Evolutionary conservation across 2,113 vertebrate genomes (phyloP), one percentile per base, ranked within the genome.

Genomic region (Saccopteryx bilineata): DNA sequence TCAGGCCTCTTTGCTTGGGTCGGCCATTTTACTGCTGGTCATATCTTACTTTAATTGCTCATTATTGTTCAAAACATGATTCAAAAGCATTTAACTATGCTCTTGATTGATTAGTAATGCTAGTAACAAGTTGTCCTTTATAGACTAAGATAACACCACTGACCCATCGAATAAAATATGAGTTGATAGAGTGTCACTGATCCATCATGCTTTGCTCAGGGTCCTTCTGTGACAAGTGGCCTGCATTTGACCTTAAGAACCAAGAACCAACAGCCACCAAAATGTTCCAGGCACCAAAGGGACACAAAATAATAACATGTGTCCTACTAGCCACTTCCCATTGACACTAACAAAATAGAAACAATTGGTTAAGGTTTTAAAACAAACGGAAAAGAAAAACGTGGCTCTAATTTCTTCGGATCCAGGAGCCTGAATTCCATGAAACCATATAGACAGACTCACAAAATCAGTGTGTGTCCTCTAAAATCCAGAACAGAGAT

Each of bases 231-330:
- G 82, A 86, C 83, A 74, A 75, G 88, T 88, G 88, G 68, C 74
- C 89, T 89, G 88, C 56, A 75, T 84, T 83, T 95, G 76, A 96
- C 76, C 71, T 71, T 72, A 79, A 39, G 21, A 92, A 28, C 84
- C 68, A 93, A 95, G 50, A 90, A 60, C 63, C 39, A 87, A 95
- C 21, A 87, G 24, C 61, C 61, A 93, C 78, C 76, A 52, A 92
- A 90, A 93, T 61, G 72, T n/a, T 94, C 14, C 11, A 74, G 68
- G 89, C 54, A 94, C 66, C 91, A 94, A 94, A 94, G 69, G 86
- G 39, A 91, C 7, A 68, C 17, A 74, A 52, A 93, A 68, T 52
- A 66, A 72, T 23, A 93, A 66, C 76, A 85, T 58, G 74, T 65
- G 52, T 84, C 58, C 52, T 65, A 4, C 14, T n/a, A 79, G 54